phyloP scores from a whole-genome alignment of 1,140 invertebrate species.

The Drosophila melanica region DNA sequence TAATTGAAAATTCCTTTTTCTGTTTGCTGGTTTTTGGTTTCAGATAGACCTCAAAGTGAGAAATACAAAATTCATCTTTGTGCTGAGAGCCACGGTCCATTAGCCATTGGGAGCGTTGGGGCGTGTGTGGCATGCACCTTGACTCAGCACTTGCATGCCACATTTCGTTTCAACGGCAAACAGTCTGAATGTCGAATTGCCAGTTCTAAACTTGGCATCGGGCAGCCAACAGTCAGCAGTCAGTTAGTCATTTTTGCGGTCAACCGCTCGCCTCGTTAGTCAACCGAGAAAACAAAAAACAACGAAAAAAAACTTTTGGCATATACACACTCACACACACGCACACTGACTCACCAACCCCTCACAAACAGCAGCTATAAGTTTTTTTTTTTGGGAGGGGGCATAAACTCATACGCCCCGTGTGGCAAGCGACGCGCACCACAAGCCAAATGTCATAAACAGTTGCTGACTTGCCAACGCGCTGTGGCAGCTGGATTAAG shows the following conservation, averaged over 20 bases:
- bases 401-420: constrained; percentile 15
- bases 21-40: background rate
- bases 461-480: constrained; percentile 8
- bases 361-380: constrained; percentile 7
- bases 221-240: constrained; percentile 4
- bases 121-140: constrained; percentile 14
- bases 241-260: constrained; percentile 50
- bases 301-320: constrained; percentile 15
- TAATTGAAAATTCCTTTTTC: background rate
- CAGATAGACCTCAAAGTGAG: background rate
- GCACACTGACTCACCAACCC: background rate
- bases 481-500: constrained; percentile 19
- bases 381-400: constrained; percentile 8
- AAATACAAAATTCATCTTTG: background rate
- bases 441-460: constrained; percentile 37
- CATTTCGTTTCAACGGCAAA: constrained; percentile 12
- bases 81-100: background rate
- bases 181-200: constrained; percentile 1
- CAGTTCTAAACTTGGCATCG: constrained; percentile 3
- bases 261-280: constrained; percentile 50
- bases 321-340: background rate
- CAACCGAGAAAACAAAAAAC: constrained; percentile 35
- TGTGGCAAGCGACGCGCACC: constrained; percentile 10
- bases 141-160: constrained; percentile 9
- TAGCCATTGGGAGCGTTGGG: background rate